phyloP scores from a whole-genome alignment of 2,113 vertebrate genomes.

The Gadus macrocephalus region DNA sequence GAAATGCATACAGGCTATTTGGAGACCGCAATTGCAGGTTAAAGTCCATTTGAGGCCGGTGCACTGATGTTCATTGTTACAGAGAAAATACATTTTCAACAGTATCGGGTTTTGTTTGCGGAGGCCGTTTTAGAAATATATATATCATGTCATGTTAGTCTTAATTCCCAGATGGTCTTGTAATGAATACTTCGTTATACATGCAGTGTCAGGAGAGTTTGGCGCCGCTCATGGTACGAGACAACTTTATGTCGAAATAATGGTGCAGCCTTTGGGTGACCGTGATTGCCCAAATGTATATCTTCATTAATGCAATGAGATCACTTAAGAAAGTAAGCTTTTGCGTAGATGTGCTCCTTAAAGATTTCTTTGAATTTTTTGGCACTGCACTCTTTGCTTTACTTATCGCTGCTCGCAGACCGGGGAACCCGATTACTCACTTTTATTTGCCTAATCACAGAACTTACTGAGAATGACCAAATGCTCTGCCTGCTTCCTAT shows the following conservation, averaged over 20 bases:
- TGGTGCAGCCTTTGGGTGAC: no score
- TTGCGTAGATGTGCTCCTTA: slow-evolving; percentile 14
- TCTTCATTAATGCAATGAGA: no score
- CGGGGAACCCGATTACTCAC: slow-evolving; percentile 37
- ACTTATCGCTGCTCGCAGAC: slow-evolving; percentile 30
- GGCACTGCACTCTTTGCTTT: slow-evolving; percentile 33
- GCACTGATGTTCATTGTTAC: slow-evolving; percentile 63
- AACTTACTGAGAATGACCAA: slow-evolving; percentile 40
- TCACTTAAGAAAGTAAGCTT: no score
- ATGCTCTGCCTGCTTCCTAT: slow-evolving; percentile 38
- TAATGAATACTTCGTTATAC: slow-evolving; percentile 8
- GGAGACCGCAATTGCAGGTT: slow-evolving; percentile 75
- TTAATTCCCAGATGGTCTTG: slow-evolving; percentile 19
- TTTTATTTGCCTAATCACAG: slow-evolving; percentile 43
- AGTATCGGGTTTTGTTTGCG: slow-evolving; percentile 70
- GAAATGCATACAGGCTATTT: slow-evolving; percentile 65
- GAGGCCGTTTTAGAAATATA: slow-evolving; percentile 55
- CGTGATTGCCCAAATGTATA: no score
- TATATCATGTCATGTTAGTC: slow-evolving; percentile 42
- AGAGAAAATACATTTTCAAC: slow-evolving; percentile 61
- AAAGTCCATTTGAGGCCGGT: slow-evolving; percentile 46
- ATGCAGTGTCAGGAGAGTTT: slow-evolving; percentile 9
- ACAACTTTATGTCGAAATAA: background rate
- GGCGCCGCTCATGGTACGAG: slow-evolving; percentile 5
- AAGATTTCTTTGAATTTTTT: slow-evolving; percentile 46